Base-by-base conservation (phyloP, 2,888 invertebrate genomes). In the Noctua comes region DNA sequence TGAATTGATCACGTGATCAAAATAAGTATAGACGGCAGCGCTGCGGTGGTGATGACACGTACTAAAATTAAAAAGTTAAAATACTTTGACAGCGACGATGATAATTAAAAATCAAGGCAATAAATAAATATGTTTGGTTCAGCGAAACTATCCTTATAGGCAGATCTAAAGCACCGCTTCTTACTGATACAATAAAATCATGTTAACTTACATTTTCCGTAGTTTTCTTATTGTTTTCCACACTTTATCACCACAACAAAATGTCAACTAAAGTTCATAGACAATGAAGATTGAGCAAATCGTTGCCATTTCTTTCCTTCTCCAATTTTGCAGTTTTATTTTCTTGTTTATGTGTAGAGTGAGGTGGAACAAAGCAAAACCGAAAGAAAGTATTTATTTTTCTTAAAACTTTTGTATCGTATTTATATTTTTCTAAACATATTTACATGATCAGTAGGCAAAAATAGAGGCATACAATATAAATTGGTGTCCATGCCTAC, bases 1-100 rank as follows among this genome's bases (percentile, higher is more conserved):
- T 95, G 91, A 92, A 93, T 86, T 88, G 92, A 88, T 96, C 96
- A 96, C 96, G 96, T 95, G 95, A 96, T 86, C 94, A 95, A 94
- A 96, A 96, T 95, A 95, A 90, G 82, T 88, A 13, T 71, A 88
- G 91, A 91, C 71, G 10, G 40, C 83, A 93, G 91, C 94, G 93
- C 94, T 46, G 18, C 72, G 0, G 84, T 76, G 90, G 82, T 54
- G 31, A 69, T 87, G 84, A 71, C 70, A 46, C 8, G 88, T 91
- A 93, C 91, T 93, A 93, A 88, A 91, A 90, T 92, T 85, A 91
- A 93, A 93, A 93, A 90, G 77, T 72, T 82, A 73, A 76, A 78
- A 77, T 80, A 74, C 74, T 89, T 91, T 94, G 93, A 93, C 93
- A 93, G 90, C 51, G 71, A 62, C 62, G 78, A 88, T 88, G 90